Evolutionary conservation across 2,888 invertebrate species (phyloP), one percentile per base, ranked within the genome.

Genomic region (Cybosia mesomella): DNA sequence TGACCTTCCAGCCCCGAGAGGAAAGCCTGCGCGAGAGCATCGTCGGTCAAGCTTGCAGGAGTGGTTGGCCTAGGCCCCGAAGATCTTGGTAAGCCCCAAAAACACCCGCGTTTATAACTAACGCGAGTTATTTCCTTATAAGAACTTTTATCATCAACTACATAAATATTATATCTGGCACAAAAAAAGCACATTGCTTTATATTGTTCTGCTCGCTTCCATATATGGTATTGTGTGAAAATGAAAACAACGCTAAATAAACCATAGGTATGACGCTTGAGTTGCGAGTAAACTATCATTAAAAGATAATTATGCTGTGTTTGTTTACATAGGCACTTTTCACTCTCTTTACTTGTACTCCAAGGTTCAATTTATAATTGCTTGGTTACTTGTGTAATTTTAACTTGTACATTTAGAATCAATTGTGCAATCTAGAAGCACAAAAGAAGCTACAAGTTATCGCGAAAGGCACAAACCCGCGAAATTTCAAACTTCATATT

Each of bases 401-500:
- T 18, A n/a, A 49, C 1, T 49, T 49, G 49, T 49, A 9, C n/a
- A n/a, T 49, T 49, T 49, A 49, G 18, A 55, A 24, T 15, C 55
- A 7, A 55, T 15, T 24, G 7, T 53, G n/a, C 54, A 4, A 28
- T 28, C 21, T 54, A 18, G 3, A 53, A 15, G 18, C n/a, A 28
- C 8, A 24, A 32, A 28, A 61, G 28, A 61, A 49, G 32, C 22
- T 15, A 15, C 32, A 62, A 57, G 32, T 11, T 34, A 53, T 22
- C 8, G 32, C 13, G 34, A 24, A 9, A 62, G 11, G 43, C 10
- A 61, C 58, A 69, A 72, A 65, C 81, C 85, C 92, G 91, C 86
- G 81, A 83, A 78, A 85, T 82, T 90, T 88, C 61, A 85, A 91
- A 88, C 77, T 57, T 79, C 75, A 80, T 22, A 39, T 81, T 82